These are phyloP conservation scores for Orgyia antiqua DNA, from an alignment of 2,888 invertebrate species.

Conservation along the genomic window DNA sequence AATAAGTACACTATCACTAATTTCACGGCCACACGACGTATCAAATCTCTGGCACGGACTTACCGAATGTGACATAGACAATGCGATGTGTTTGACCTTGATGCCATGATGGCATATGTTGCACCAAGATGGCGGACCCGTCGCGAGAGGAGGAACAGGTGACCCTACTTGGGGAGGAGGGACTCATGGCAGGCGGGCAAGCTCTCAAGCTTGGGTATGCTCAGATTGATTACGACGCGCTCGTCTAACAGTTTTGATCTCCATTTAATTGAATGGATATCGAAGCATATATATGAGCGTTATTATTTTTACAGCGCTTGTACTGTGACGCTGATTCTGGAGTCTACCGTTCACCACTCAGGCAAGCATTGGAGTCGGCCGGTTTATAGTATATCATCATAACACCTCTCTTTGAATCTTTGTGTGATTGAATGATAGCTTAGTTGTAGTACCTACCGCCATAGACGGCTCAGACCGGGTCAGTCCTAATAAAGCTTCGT, in stretches of 20 bases:
- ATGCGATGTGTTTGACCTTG: conserved; percentile 83
- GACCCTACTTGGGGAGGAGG: conserved; percentile 97
- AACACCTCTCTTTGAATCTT: conserved; percentile 62
- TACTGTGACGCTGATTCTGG: conserved; percentile 83
- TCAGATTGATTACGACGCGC: conserved; percentile 51
- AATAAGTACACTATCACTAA: conserved; percentile 15
- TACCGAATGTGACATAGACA: conserved; percentile 77
- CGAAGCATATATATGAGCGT: conserved; percentile 70
- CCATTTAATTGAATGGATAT: conserved; percentile 44
- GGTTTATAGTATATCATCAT: conserved; percentile 74
- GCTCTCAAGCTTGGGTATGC: conserved; percentile 98
- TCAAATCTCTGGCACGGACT: conserved; percentile 27
- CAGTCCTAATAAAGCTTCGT: conserved; percentile 44
- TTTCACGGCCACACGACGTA: conserved; percentile 24
- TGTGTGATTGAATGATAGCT: conserved; percentile 75
- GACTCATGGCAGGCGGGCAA: conserved; percentile 95
- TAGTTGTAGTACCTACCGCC: conserved; percentile 52
- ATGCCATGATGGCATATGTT: conserved; percentile 72
- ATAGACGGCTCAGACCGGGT: conserved; percentile 34
- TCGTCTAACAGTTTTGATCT: conserved; percentile 61
- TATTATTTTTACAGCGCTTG: conserved; percentile 87
- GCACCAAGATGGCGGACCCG: conserved; percentile 97
- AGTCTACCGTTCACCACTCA: conserved; percentile 86
- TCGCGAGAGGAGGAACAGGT: conserved; percentile 97
- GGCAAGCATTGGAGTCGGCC: conserved; percentile 83